Evolutionary conservation across 2,888 invertebrate species (phyloP), one percentile per base, ranked within the genome.

Genomic region (Sphaerophoria rueppellii): DNA sequence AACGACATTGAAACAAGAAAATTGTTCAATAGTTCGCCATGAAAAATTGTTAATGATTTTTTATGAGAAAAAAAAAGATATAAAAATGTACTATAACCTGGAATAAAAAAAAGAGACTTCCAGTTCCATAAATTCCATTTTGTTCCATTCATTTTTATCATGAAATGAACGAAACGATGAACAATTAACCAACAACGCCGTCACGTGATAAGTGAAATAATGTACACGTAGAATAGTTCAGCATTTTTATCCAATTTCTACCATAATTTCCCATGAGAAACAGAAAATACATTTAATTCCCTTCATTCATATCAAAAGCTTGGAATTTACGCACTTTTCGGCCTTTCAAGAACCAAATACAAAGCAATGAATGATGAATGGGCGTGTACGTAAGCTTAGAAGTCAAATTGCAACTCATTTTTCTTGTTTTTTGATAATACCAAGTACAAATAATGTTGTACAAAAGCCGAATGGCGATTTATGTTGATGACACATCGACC

Each of bases 161-260:
- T 69, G 60, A 72, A 24, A 24, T 24, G 24, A 24, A 52, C 71
- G 75, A 72, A 75, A 81, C 76, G 81, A 24, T 24, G 24, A 24
- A 76, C 75, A 81, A 76, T 24, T 24, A 24, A 72, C n/a, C n/a
- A 35, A 3, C 14, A 63, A 48, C 63, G 46, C 6, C 46, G 76
- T 85, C 85, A 85, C 80, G 85, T 85, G 85, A 85, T 85, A 80
- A 85, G 76, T 76, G 85, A 80, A 85, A 80, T 75, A 11, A 63
- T 76, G 76, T 80, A 79, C 83, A 80, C 79, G 79, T 83, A 55
- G 75, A 72, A 71, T 50, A 37, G 32, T 58, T 6, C 12, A 24
- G 9, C 9, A 11, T 43, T 43, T 43, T 43, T 43, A 11, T 43
- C 12, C 43, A 43, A 43, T 40, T 40, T 40, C 6, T 40, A 4